A percentile compares a stretch with the other conserved stretches of the same genome.
These are phyloP conservation scores for Actinemys pallida DNA, from an alignment of 2,113 vertebrate genomes.

Conservation along the genomic window DNA sequence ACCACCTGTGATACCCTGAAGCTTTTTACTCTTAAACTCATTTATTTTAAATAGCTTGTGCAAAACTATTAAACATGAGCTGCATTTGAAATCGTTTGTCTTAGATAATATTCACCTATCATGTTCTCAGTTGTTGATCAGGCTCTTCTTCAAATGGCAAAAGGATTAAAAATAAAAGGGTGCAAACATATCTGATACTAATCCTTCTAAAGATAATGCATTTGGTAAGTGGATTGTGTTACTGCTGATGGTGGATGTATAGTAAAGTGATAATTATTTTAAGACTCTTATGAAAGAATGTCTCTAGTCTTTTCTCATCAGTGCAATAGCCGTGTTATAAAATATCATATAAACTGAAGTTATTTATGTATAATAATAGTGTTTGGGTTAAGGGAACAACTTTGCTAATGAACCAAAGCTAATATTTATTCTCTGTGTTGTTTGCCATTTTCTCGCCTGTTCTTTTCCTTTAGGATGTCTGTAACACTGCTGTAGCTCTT, in stretches of 20 bases:
- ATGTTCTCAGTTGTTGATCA: not conserved
- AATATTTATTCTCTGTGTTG: slow-evolving; percentile 14
- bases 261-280: not conserved
- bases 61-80: not conserved
- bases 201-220: not conserved
- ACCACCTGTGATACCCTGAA: not conserved
- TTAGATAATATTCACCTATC: not conserved
- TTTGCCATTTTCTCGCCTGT: slow-evolving; percentile 72
- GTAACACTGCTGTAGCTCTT: slow-evolving; percentile 70
- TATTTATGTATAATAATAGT: not conserved
- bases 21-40: not conserved
- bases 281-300: not conserved
- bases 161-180: not conserved
- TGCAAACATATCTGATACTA: not conserved
- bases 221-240: not conserved
- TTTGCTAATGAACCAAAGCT: not conserved
- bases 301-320: not conserved
- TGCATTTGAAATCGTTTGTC: not conserved
- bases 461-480: slow-evolving; percentile 73
- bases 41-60: not conserved
- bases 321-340: not conserved
- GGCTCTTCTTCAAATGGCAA: not conserved
- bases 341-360: not conserved
- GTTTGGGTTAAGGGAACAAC: not conserved
- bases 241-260: not conserved